phyloP scores from a whole-genome alignment of 30 jellyfish, hydroid and myxozoan species.

The Calvadosia cruxmelitensis region DNA sequence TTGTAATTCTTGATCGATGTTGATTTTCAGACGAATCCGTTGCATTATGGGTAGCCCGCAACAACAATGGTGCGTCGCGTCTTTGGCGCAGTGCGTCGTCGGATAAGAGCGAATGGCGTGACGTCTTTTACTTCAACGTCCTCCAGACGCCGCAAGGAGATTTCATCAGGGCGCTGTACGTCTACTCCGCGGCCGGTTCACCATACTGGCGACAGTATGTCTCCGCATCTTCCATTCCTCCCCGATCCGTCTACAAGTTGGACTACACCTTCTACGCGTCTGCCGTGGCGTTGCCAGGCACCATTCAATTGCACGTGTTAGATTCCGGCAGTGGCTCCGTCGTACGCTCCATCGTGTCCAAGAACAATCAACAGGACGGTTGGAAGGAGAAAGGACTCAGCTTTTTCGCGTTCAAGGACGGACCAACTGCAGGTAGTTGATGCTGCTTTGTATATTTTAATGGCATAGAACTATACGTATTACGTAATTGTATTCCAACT shows the following conservation, averaged over 20 bases:
- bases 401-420: constrained; percentile 51
- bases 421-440: constrained; percentile 10
- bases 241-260: constrained; percentile 54
- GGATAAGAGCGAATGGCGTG: constrained; percentile 71
- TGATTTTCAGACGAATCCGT: constrained; percentile 34
- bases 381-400: constrained; percentile 72
- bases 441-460: no score
- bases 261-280: constrained; percentile 64
- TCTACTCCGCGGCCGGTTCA: constrained; percentile 74
- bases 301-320: constrained; percentile 33
- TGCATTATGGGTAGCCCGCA: constrained; percentile 55
- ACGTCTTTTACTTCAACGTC: constrained; percentile 56
- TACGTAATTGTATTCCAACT: no score
- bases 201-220: constrained; percentile 95
- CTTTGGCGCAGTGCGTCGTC: constrained; percentile 64
- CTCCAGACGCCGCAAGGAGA: constrained; percentile 30
- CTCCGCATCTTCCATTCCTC: constrained; percentile 48
- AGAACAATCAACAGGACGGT: constrained; percentile 34
- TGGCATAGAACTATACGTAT: no score
- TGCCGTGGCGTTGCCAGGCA: constrained; percentile 48
- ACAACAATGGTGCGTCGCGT: constrained; percentile 31
- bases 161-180: constrained; percentile 42
- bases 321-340: constrained; percentile 90
- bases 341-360: constrained; percentile 57
- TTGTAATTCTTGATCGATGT: no score